Evolutionary conservation across 2,888 invertebrate species (phyloP), one percentile per base, ranked within the genome.

Genomic region (Scelioninae gen. 2): DNA sequence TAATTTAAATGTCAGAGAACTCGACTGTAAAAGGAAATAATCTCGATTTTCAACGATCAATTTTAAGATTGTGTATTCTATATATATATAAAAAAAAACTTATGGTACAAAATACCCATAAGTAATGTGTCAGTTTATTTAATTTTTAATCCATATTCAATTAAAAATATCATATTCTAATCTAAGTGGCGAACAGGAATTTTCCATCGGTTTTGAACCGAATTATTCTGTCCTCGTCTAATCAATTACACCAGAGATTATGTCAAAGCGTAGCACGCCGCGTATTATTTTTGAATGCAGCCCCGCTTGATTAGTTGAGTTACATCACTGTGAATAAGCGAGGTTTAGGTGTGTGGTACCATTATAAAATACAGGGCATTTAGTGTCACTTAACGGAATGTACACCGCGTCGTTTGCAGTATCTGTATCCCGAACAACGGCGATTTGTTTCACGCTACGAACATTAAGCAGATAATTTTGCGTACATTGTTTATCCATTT

Each of bases 401-500:
- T 25, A 22, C 16, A 18, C 39, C 16, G 25, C 41, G 22, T 52
- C 43, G 41, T 19, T 11, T 25, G 28, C 22, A 52, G 52, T 52
- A 25, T 39, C 55, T 65, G 35, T 39, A 60, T 60, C 46, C 52
- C 41, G 39, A 39, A 68, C 52, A 68, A 58, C 53, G 37, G 16
- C 45, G 28, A 50, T 31, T 60, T 53, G 68, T 52, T 58, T 52
- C 58, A 25, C 43, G 52, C 46, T 39, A 41, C 48, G 33, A 55
- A 50, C 69, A 55, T 61, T 69, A 69, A 53, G 45, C 61, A 41
- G 61, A 61, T 55, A 61, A 69, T 69, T 61, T 63, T 43, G 43
- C 28, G 33, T 35, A 28, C 31, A 46, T 41, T 50, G 68, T 58
- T 68, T 37, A 37, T 19, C 15, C 41, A 48, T 69, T 61, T 45